A percentile compares a stretch with the other conserved stretches of the same genome.
Conservation (phyloP, 2,888 invertebrate genomes). For the Deilephila elpenor region DNA sequence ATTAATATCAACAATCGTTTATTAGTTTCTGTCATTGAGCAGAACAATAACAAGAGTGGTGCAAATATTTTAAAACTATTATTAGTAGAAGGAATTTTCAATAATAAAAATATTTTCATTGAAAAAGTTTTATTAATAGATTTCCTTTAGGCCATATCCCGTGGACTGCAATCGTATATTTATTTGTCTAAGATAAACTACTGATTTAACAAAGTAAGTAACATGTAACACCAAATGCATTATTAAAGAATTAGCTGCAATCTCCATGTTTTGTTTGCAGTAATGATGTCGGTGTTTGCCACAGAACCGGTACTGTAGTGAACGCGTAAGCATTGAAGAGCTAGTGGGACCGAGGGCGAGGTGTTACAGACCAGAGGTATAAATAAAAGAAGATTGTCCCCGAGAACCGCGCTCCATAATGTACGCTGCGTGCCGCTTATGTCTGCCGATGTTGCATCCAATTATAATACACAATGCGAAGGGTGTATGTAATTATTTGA, state of each 20-base stretch:
- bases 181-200: too few relatives aligned
- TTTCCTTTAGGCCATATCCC: not conserved
- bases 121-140: not conserved
- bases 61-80: too few relatives aligned
- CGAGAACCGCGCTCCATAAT: constrained; percentile 69
- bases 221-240: not conserved
- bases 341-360: constrained; percentile 61
- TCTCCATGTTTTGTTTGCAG: constrained; percentile 22
- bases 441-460: not conserved
- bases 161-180: too few relatives aligned
- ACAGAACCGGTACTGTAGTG: constrained; percentile 33
- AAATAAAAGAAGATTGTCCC: constrained; percentile 79
- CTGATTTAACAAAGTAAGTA: not conserved
- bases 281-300: constrained; percentile 30
- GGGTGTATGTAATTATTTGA: too few relatives aligned
- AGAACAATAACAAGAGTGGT: too few relatives aligned
- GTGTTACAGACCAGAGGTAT: constrained; percentile 67
- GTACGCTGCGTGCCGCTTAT: constrained; percentile 51
- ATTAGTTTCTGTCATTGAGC: not conserved
- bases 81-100: too few relatives aligned
- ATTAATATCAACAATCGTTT: not conserved
- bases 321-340: constrained; percentile 42
- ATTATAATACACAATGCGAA: not conserved
- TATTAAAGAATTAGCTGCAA: constrained; percentile 5
- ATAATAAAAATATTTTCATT: not conserved